Percentiles rank a stretch among this genome's conserved stretches.
These are phyloP conservation scores for Chaetogeoica ovagalla DNA, from an alignment of 2,888 invertebrate genomes.

Conservation along the genomic window DNA sequence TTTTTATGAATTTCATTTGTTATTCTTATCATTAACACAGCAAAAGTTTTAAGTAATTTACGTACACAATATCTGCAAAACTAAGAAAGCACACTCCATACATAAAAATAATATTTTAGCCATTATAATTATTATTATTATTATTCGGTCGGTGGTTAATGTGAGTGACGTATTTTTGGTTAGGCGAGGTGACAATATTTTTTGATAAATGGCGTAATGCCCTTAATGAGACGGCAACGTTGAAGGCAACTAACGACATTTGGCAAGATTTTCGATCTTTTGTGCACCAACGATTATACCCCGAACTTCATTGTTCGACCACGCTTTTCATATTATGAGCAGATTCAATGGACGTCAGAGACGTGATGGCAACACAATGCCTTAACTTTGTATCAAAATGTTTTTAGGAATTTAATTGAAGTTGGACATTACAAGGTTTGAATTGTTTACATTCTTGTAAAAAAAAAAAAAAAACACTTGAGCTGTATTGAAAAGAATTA, in stretches of 20 bases:
- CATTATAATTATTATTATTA: constrained; percentile 33
- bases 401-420: constrained; percentile 34
- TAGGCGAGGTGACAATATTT: constrained; percentile 40
- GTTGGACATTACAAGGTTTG: neutral
- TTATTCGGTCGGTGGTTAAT: constrained; percentile 44
- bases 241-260: constrained; percentile 48
- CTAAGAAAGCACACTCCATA: constrained; percentile 3
- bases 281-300: constrained; percentile 47
- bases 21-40: constrained; percentile 13
- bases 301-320: constrained; percentile 42
- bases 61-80: constrained; percentile 29
- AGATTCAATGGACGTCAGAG: constrained; percentile 42
- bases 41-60: constrained; percentile 41
- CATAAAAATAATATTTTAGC: constrained; percentile 41
- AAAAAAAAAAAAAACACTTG: constrained; percentile 4
- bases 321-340: constrained; percentile 32
- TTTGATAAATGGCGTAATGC: constrained; percentile 49
- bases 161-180: constrained; percentile 43
- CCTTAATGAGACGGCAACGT: constrained; percentile 44
- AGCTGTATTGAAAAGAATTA: neutral
- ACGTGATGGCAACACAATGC: constrained; percentile 25
- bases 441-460: constrained; percentile 23
- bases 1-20: neutral
- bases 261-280: constrained; percentile 52
- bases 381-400: constrained; percentile 33